Evolutionary conservation across 2,113 vertebrate genomes (phyloP).

Genomic region (Salminus brasiliensis): DNA sequence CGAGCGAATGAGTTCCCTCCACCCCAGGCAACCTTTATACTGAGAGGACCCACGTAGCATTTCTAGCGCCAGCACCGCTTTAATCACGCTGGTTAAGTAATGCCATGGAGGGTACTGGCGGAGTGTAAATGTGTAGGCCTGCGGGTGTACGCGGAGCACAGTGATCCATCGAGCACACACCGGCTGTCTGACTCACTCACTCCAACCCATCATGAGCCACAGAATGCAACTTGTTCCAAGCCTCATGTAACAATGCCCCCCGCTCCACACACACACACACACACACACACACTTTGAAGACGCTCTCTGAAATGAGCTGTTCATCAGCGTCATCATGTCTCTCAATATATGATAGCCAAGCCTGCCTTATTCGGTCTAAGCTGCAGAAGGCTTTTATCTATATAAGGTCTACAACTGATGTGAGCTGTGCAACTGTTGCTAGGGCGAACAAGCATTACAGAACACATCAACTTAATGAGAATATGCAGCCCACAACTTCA

Average conservation of each 20-base stretch:
- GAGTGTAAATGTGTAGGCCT: constrained; percentile 43
- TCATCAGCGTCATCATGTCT: constrained; percentile 26
- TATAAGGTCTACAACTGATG: neutral
- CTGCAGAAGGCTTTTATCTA: neutral
- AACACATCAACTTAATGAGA: too few relatives aligned
- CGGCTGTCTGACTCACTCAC: constrained; percentile 49
- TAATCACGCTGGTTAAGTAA: constrained; percentile 39
- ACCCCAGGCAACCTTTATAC: neutral
- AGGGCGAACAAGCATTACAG: neutral
- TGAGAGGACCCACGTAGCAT: constrained; percentile 23
- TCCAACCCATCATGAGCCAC: constrained; percentile 41
- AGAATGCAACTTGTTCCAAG: constrained; percentile 42
- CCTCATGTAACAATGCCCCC: constrained; percentile 34
- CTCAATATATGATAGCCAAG: neutral
- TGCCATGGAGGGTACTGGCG: constrained; percentile 23
- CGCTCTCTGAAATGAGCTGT: neutral
- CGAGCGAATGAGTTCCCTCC: neutral
- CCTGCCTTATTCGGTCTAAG: neutral
- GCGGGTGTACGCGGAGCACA: constrained; percentile 30
- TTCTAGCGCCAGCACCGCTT: neutral
- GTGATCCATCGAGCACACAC: constrained; percentile 39
- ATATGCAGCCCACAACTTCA: too few relatives aligned
- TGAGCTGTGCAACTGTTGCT: too few relatives aligned
- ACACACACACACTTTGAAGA: constrained; percentile 12
- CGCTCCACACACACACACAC: too few relatives aligned